Conservation (phyloP, 2,888 invertebrate species). For the Rhagophthalmus giganteus region DNA sequence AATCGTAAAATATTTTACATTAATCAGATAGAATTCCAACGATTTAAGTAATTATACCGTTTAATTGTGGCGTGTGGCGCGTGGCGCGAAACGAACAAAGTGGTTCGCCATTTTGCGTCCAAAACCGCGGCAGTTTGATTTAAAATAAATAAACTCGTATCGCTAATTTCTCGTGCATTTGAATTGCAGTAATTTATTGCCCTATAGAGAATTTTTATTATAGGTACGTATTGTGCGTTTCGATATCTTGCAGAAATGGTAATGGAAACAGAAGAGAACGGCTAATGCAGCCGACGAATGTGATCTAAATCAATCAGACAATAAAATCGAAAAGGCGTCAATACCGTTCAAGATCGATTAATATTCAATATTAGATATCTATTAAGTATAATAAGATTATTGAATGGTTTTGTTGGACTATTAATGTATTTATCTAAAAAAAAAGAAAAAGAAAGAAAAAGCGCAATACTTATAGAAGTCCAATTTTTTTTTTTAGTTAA, state of each 20-base stretch:
- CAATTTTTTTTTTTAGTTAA: no score
- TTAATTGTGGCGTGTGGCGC: conserved; percentile 12
- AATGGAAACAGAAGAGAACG: background rate
- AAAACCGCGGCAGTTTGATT: conserved; percentile 32
- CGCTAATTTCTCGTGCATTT: conserved; percentile 31
- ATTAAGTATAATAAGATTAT: no score
- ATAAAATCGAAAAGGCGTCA: conserved; percentile 20
- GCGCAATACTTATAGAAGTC: no score
- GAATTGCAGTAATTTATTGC: conserved; percentile 27
- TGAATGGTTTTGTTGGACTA: no score
- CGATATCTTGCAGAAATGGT: conserved; percentile 9
- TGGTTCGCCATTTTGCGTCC: conserved; percentile 29
- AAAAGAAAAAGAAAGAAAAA: no score
- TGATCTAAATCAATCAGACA: conserved; percentile 19
- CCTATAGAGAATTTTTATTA: conserved; percentile 18
- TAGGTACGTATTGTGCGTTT: conserved; percentile 11
- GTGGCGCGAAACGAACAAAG: conserved; percentile 26
- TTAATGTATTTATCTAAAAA: no score
- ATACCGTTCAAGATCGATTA: no score
- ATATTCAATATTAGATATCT: no score
- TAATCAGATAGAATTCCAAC: no score
- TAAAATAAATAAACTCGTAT: conserved; percentile 35
- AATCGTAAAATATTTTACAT: no score
- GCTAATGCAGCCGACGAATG: background rate
- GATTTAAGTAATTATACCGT: conserved; percentile 6